Evolutionary conservation across 1,140 invertebrate species (phyloP), one percentile per base, ranked within the genome.

Genomic region (Leptopilina boulardi): DNA sequence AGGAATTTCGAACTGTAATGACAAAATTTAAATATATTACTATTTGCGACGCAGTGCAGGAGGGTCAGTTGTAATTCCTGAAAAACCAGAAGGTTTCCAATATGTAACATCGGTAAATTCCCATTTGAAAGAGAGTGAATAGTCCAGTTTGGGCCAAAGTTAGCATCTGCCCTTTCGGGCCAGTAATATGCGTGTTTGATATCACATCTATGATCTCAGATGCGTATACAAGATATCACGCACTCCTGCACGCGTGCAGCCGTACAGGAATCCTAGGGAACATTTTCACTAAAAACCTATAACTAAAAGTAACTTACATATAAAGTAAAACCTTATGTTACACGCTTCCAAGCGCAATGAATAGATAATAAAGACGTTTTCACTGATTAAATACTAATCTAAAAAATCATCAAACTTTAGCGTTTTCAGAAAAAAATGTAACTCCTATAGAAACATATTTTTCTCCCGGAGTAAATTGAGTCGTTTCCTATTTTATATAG

Each of bases 161-260:
- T 56, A 56, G 54, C 54, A 56, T 56, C 54, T 56, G 54, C 54
- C 23, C 54, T 56, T 56, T 56, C 54, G 54, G 54, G 19, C 21
- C 21, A 21, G 21, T 56, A 56, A 56, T 56, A 56, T 56, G 18
- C 54, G 54, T 56, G 54, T 19, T 19, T 56, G 2, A 21, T 56
- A 56, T 56, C 54, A 56, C 5, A 9, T 56, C 54, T 10, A 11
- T 8, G 54, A 56, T 56, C 54, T 56, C 19, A 56, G 54, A 56
- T 56, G 54, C 18, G 18, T 56, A 56, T 21, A 56, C 1, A 56
- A 56, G 54, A 56, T 56, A 56, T 56, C 54, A 56, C 54, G 54
- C 54, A 19, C 54, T 56, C 54, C 19, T 56, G 18, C 54, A 56
- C 54, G 54, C 54, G 54, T 56, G 19, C 19, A 56, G 54, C 51